Conservation (phyloP, 2,797 vertebrate species). For the Glyptemys insculpta region DNA sequence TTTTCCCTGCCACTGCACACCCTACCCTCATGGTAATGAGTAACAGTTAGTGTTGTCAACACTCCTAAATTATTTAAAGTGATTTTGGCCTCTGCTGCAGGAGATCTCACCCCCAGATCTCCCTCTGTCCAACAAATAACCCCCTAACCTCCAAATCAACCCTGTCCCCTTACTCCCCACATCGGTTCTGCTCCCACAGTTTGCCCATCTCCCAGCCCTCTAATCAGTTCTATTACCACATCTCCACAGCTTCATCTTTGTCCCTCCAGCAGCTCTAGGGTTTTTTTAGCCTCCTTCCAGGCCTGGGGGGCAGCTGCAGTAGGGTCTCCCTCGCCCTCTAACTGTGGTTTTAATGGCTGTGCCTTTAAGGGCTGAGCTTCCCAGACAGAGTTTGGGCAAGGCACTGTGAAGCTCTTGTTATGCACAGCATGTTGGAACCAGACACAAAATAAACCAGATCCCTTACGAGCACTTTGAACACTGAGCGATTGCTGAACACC, state of each 20-base stretch:
- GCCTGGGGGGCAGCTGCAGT: not conserved
- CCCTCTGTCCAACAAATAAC: not conserved
- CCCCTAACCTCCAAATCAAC: not conserved
- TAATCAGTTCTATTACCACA: not conserved
- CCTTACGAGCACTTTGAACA: not conserved
- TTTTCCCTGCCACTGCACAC: not conserved
- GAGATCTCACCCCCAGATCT: not conserved
- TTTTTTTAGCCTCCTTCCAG: not conserved
- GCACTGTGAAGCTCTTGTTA: not conserved
- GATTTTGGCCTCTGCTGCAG: not conserved
- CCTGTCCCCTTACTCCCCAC: not conserved
- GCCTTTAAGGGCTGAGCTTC: not conserved
- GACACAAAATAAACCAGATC: not conserved
- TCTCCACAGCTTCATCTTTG: not conserved
- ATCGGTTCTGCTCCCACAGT: not conserved
- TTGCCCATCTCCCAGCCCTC: not conserved
- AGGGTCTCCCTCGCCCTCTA: not conserved
- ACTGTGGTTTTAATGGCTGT: not conserved
- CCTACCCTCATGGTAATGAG: not conserved
- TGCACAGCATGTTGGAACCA: not conserved
- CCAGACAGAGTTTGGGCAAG: not conserved
- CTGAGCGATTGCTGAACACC: not conserved
- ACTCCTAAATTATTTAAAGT: not conserved
- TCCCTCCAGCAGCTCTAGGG: not conserved
- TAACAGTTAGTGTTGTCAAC: not conserved